These are phyloP conservation scores for Pseudopodoces humilis DNA, from an alignment of 2,113 vertebrate genomes.

Conservation along the genomic window DNA sequence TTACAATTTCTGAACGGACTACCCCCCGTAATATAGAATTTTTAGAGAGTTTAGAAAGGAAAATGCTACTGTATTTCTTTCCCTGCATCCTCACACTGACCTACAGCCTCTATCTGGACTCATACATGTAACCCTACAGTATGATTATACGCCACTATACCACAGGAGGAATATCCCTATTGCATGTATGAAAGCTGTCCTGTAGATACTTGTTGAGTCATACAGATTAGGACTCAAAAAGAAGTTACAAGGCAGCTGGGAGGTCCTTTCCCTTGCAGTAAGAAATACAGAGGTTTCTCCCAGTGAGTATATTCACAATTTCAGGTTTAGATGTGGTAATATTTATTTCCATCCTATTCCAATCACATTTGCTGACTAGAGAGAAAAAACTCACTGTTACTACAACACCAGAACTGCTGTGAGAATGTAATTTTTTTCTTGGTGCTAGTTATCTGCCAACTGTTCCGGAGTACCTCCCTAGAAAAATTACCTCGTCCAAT, in stretches of 20 bases:
- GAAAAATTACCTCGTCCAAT: neutral
- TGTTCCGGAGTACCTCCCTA: neutral
- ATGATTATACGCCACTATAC: accelerated
- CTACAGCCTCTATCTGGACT: neutral
- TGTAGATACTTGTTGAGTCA: neutral
- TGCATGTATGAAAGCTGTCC: neutral
- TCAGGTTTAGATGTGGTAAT: neutral
- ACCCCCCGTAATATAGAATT: neutral
- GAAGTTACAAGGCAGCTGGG: neutral
- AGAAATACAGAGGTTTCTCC: neutral
- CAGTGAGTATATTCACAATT: neutral
- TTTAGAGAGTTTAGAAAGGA: neutral
- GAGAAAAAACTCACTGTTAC: neutral
- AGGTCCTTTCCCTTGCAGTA: neutral
- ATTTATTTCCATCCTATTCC: neutral
- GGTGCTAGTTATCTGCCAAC: neutral
- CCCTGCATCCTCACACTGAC: neutral
- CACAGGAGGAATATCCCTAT: neutral
- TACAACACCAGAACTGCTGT: neutral
- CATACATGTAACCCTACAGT: neutral
- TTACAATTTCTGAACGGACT: neutral
- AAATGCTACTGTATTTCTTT: neutral
- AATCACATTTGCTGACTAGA: neutral
- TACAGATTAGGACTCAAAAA: neutral
- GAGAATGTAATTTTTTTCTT: neutral